These are phyloP conservation scores for Drosophila sechellia DNA, from an alignment of 1,140 invertebrate genomes.

Conservation along the genomic window DNA sequence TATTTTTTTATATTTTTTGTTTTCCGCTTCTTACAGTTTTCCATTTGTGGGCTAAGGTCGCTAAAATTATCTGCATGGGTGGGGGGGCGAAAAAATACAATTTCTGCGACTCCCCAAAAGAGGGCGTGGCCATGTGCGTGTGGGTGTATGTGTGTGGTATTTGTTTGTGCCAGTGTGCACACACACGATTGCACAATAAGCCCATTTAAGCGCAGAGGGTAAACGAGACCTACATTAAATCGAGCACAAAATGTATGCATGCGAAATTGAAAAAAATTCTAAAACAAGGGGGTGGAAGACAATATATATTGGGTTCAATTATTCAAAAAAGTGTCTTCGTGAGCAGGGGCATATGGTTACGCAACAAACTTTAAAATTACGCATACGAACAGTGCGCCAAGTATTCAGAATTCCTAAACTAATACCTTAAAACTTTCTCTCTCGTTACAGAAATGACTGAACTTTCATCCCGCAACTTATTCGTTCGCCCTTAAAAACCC, in stretches of 20 bases:
- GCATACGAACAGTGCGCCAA: neutral
- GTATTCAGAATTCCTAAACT: neutral
- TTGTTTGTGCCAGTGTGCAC: slow-evolving; percentile 51
- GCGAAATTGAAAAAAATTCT: slow-evolving; percentile 43
- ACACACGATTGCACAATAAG: slow-evolving; percentile 75
- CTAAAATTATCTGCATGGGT: slow-evolving; percentile 73
- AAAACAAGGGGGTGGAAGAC: slow-evolving; percentile 5
- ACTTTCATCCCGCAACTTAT: slow-evolving; percentile 7
- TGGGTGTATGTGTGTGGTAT: too few species aligned
- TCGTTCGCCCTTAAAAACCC: slow-evolving; percentile 37
- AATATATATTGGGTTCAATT: slow-evolving; percentile 3
- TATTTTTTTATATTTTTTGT: slow-evolving; percentile 10
- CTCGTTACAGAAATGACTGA: slow-evolving; percentile 55
- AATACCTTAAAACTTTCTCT: slow-evolving; percentile 5
- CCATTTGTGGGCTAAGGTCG: slow-evolving; percentile 77
- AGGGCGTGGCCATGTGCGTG: slow-evolving; percentile 36
- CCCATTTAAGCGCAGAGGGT: slow-evolving; percentile 46
- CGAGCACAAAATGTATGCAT: slow-evolving; percentile 72
- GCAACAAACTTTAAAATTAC: neutral
- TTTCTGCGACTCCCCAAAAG: slow-evolving; percentile 37
- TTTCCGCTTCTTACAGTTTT: slow-evolving; percentile 8
- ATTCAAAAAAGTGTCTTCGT: neutral
- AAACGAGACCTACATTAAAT: slow-evolving; percentile 57
- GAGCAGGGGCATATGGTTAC: neutral
- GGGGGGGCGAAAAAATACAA: slow-evolving; percentile 34